Evolutionary conservation across 2,797 vertebrate genomes (phyloP).

Genomic region (Lerista edwardsae): DNA sequence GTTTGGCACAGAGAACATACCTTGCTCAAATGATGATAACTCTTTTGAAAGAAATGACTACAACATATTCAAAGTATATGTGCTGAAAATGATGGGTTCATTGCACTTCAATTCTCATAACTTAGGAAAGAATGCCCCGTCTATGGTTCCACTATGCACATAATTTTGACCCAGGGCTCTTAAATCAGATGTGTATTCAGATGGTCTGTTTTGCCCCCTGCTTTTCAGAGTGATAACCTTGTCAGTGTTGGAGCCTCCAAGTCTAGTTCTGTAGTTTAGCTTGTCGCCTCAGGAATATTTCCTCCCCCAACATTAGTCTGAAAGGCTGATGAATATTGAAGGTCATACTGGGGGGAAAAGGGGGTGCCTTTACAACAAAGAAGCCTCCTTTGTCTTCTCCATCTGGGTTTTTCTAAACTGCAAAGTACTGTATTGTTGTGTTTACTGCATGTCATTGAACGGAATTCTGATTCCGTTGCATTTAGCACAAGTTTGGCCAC

Average conservation of each 20-base stretch:
- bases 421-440: neutral
- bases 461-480: neutral
- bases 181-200: slow-evolving; percentile 24
- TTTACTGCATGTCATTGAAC: neutral
- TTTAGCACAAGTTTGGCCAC: neutral
- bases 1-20: neutral
- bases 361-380: neutral
- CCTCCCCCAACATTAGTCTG: neutral
- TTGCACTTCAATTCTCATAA: neutral
- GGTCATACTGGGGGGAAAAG: neutral
- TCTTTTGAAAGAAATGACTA: neutral
- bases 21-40: neutral
- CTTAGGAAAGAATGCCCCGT: neutral
- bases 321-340: slow-evolving; percentile 23
- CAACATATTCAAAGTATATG: neutral
- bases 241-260: slow-evolving; percentile 27
- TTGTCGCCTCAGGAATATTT: slow-evolving; percentile 25
- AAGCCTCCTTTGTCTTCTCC: neutral
- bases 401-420: neutral
- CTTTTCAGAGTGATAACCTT: slow-evolving; percentile 39
- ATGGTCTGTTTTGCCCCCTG: slow-evolving; percentile 9
- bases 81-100: neutral
- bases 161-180: slow-evolving; percentile 19
- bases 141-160: neutral
- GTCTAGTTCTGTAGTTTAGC: slow-evolving; percentile 20